These are phyloP conservation scores for Ptyas mucosa DNA, from an alignment of 2,113 vertebrate species.

Conservation along the genomic window DNA sequence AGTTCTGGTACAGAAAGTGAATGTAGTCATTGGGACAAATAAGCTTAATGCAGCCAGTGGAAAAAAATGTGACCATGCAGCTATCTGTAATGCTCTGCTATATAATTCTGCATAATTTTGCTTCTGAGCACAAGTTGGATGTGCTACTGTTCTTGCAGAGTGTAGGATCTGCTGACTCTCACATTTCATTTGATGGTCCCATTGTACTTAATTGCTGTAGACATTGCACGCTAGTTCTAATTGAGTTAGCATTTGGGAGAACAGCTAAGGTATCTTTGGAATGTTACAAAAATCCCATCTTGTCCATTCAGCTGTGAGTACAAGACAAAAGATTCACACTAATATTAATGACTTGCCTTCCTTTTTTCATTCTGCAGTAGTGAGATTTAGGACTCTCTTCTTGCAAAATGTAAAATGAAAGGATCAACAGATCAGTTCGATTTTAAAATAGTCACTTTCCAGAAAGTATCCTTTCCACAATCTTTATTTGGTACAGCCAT, in stretches of 20 bases:
- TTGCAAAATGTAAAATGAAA: background rate
- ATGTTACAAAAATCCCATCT: background rate
- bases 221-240: background rate
- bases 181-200: background rate
- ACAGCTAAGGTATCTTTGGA: background rate
- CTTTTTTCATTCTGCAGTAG: background rate
- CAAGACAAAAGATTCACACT: background rate
- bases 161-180: background rate
- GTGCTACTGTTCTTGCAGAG: background rate
- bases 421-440: background rate
- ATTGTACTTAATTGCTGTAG: background rate
- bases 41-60: background rate
- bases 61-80: background rate
- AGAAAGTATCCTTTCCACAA: background rate
- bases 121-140: background rate
- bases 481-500: background rate
- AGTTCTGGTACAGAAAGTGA: background rate
- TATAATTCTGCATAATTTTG: background rate
- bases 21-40: background rate
- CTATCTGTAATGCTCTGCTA: background rate
- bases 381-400: background rate
- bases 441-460: background rate
- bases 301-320: background rate
- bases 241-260: background rate
- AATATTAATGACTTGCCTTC: background rate